Evolutionary conservation across 1,140 invertebrate genomes (phyloP).

Genomic region (Trachelipus rathkii): DNA sequence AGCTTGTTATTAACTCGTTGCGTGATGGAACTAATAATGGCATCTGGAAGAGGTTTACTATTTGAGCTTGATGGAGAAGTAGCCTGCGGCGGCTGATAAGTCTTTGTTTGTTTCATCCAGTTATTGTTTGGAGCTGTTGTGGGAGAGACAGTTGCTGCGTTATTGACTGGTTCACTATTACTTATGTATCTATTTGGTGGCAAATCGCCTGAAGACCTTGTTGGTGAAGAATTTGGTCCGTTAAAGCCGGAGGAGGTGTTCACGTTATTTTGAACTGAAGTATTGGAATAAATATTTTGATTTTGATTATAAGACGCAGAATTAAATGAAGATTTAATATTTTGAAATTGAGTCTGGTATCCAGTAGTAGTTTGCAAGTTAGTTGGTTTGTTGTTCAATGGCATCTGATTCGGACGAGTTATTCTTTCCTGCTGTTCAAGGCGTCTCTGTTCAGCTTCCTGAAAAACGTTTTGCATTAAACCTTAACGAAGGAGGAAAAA

Average conservation of each 20-base stretch:
- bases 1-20: constrained; percentile 43
- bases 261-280: not conserved
- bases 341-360: not conserved
- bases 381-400: constrained; percentile 6
- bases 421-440: constrained; percentile 64
- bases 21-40: constrained; percentile 42
- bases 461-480: constrained; percentile 44
- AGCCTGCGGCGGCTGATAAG: constrained; percentile 38
- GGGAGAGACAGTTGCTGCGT: not conserved
- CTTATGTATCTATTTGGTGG: too few species aligned
- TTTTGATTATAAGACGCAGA: too few species aligned
- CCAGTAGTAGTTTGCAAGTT: not conserved
- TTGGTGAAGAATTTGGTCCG: not conserved
- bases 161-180: too few species aligned
- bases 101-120: constrained; percentile 44
- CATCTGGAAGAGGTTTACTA: constrained; percentile 41
- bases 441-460: constrained; percentile 86
- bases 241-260: not conserved
- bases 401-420: constrained; percentile 28
- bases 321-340: constrained; percentile 1
- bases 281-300: too few species aligned
- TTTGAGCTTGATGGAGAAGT: constrained; percentile 17
- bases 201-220: too few species aligned
- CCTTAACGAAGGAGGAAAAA: too few species aligned
- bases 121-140: not conserved